Conservation (phyloP, 2,113 vertebrate species). For the Rhipidura dahli region DNA sequence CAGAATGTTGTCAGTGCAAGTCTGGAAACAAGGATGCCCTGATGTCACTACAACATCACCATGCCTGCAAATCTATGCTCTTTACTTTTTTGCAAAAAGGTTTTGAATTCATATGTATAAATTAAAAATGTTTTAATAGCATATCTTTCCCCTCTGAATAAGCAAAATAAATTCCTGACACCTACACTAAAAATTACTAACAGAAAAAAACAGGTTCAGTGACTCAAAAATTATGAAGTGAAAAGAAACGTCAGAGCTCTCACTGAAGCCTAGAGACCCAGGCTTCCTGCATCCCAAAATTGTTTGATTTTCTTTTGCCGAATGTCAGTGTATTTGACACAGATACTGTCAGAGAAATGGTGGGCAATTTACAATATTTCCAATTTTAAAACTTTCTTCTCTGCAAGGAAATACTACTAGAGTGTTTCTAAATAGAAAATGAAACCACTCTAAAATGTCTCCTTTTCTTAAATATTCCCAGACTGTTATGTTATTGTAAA, state of each 20-base stretch:
- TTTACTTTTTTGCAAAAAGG: neutral
- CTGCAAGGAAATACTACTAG: neutral
- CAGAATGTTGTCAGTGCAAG: neutral
- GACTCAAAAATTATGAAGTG: neutral
- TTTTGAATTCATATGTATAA: neutral
- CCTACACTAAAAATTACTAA: neutral
- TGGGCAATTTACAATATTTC: neutral
- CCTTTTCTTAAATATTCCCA: neutral
- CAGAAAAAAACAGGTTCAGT: fast-evolving
- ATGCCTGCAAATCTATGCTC: neutral
- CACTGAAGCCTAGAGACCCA: neutral
- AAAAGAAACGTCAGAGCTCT: neutral
- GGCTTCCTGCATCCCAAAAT: neutral
- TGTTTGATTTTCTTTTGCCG: neutral
- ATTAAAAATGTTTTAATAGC: neutral
- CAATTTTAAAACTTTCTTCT: neutral
- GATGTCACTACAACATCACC: neutral
- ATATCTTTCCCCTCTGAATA: neutral
- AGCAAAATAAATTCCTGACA: neutral
- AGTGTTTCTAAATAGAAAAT: neutral
- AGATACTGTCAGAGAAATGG: neutral
- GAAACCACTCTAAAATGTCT: neutral
- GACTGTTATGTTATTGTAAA: neutral
- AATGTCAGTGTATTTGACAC: neutral
- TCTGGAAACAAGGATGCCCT: neutral